phyloP scores from a whole-genome alignment of 2,797 vertebrate genomes.

The Rhinoraja longicauda region DNA sequence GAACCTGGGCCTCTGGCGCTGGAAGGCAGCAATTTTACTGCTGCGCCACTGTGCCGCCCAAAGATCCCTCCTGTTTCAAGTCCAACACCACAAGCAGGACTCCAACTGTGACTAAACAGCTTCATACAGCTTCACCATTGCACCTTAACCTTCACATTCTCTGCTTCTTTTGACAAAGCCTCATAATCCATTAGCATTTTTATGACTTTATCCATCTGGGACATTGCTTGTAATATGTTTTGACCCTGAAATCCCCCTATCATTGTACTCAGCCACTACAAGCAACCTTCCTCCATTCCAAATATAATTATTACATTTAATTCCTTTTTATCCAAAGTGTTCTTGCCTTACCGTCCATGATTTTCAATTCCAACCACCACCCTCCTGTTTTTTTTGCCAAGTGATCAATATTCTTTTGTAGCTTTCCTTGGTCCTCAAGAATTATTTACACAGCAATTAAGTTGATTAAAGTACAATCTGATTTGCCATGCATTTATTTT shows the following conservation, averaged over 20 bases:
- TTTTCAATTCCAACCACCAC: too few relatives aligned
- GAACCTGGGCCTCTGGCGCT: too few relatives aligned
- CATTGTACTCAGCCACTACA: background rate
- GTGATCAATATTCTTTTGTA: background rate
- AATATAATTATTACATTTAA: background rate
- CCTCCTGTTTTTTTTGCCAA: background rate
- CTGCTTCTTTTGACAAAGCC: background rate
- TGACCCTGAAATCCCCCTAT: background rate
- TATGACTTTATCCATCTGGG: background rate
- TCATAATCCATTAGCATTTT: background rate
- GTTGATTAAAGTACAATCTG: background rate
- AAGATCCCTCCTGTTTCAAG: background rate
- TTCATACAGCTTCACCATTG: background rate
- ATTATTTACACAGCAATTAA: constrained; percentile 19
- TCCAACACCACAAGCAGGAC: too few relatives aligned
- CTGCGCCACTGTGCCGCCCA: too few relatives aligned
- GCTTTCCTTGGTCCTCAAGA: constrained; percentile 2
- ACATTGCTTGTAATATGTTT: background rate
- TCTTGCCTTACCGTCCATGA: background rate
- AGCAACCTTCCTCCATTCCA: background rate
- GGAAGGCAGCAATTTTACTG: too few relatives aligned
- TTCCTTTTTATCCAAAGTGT: background rate
- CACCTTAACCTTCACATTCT: background rate
- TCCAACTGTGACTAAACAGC: background rate
- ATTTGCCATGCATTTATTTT: constrained; percentile 26